Conservation (phyloP, 2,113 vertebrate genomes). For the Thermophis baileyi region DNA sequence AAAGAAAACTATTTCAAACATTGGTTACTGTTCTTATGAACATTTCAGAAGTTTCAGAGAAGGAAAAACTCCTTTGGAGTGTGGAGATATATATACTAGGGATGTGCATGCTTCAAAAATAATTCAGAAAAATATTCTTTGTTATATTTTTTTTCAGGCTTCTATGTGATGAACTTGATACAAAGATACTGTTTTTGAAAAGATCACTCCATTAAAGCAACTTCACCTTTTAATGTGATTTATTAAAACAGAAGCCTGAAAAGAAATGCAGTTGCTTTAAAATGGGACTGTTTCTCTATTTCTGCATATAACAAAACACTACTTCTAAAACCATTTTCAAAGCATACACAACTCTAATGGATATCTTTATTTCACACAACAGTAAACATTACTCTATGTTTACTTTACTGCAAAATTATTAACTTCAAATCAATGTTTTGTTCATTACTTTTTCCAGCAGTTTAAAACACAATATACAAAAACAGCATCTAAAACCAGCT, state of each 20-base stretch:
- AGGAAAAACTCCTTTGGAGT: not conserved
- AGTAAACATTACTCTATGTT: not conserved
- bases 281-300: not conserved
- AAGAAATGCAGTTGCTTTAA: not conserved
- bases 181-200: not conserved
- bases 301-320: not conserved
- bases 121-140: not conserved
- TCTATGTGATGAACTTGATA: not conserved
- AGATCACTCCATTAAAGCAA: not conserved
- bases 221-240: not conserved
- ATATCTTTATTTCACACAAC: not conserved
- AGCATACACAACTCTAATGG: not conserved
- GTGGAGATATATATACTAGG: not conserved
- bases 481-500: not conserved
- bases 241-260: not conserved
- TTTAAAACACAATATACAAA: conserved; percentile 9
- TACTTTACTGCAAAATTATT: not conserved
- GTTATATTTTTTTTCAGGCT: not conserved
- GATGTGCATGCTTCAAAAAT: too few species aligned
- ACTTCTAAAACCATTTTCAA: not conserved
- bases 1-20: not conserved
- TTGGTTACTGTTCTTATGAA: not conserved
- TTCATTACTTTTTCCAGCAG: not conserved
- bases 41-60: not conserved
- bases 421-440: not conserved